Percentiles rank a stretch among this genome's conserved stretches.
Conservation (phyloP, 2,113 vertebrate genomes). For the Phyllostomus hastatus region DNA sequence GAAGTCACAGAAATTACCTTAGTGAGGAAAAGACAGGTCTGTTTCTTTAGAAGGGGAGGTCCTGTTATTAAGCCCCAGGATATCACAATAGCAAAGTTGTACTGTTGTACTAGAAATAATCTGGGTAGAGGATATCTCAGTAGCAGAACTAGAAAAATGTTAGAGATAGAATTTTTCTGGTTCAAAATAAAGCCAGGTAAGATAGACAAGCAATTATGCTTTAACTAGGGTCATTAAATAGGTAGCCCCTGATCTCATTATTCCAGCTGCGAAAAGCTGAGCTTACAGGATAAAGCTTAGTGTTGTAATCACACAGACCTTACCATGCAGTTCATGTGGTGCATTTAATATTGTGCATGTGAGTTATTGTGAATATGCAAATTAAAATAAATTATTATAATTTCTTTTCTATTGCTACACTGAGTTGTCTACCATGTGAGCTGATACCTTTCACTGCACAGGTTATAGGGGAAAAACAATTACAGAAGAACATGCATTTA, state of each 20-base stretch:
- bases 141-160: neutral
- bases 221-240: neutral
- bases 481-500: neutral
- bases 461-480: neutral
- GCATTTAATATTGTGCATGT: conserved; percentile 10
- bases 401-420: neutral
- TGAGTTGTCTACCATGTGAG: neutral
- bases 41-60: neutral
- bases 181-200: neutral
- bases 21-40: neutral
- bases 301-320: conserved; percentile 7
- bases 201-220: neutral
- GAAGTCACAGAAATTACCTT: neutral
- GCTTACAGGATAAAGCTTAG: neutral
- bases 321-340: neutral
- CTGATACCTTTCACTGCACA: neutral
- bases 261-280: neutral
- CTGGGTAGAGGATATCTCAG: neutral
- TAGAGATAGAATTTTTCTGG: neutral
- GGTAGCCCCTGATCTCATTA: neutral
- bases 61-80: neutral
- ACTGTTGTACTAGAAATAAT: neutral
- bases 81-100: neutral
- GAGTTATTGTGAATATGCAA: conserved; percentile 20
- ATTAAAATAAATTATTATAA: conserved; percentile 17